Percentiles rank a stretch among this genome's conserved stretches.
Evolutionary conservation across 2,797 vertebrate species (phyloP).

Genomic region (Sebastes hubbsi): DNA sequence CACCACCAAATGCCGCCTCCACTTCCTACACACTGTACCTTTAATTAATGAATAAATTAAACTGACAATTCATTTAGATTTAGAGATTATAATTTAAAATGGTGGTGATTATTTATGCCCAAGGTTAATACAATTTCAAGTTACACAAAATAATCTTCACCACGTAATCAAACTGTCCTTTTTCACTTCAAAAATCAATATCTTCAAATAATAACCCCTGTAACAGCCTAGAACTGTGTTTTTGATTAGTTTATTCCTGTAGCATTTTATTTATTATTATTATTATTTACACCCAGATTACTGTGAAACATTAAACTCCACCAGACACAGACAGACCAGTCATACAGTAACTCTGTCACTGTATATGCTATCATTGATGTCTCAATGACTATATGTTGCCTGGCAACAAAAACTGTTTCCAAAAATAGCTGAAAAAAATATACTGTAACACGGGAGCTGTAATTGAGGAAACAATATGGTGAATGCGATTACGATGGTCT

Average conservation of each 20-base stretch:
- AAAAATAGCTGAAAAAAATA: conserved; percentile 45
- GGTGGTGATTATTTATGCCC: conserved; percentile 27
- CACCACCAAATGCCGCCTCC: too few species aligned
- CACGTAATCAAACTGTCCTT: not conserved
- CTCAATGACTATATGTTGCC: conserved; percentile 47
- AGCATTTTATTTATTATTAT: not conserved
- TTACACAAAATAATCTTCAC: conserved; percentile 14
- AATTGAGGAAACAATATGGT: conserved; percentile 25
- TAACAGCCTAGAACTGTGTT: not conserved
- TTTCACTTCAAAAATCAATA: not conserved
- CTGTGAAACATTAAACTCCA: not conserved
- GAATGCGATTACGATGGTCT: not conserved
- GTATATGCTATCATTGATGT: conserved; percentile 18
- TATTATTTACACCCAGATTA: not conserved
- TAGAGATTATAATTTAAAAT: conserved; percentile 20
- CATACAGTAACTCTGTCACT: not conserved
- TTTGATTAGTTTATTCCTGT: not conserved
- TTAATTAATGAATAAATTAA: conserved; percentile 35
- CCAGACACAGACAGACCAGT: not conserved
- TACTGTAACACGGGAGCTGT: not conserved
- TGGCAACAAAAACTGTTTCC: conserved; percentile 46
- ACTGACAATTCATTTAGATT: conserved; percentile 20
- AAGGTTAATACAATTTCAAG: conserved; percentile 15
- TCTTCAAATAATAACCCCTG: not conserved
- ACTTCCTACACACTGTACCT: too few species aligned